Base-by-base conservation (phyloP, 2,888 invertebrate species). In the Zele albiditarsus region DNA sequence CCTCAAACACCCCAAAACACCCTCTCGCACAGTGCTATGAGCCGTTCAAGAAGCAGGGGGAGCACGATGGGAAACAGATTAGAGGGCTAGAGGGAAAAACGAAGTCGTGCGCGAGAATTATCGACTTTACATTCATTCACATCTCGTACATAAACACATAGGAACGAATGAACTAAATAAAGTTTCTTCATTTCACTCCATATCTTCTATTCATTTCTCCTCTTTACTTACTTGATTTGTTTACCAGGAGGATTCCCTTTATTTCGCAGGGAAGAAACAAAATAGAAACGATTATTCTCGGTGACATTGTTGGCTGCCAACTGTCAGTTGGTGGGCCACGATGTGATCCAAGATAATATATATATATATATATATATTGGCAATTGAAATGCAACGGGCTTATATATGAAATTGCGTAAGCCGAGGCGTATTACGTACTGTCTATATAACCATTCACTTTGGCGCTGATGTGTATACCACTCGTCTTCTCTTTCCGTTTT, bases 41-140 rank as follows among this genome's bases (percentile, higher is more conserved):
- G 53, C 20, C 53, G 53, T 53, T 20, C 23, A 23, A n/a, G 23
- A 23, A 23, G 8, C 84, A 82, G 83, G 84, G 81, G 82, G 80
- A n/a, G 28, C 12, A 53, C 23, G 57, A 79, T 75, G 81, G 69
- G 74, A 80, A 57, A 57, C 25, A 25, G 12, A 25, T 20, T 20
- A 20, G 28, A 25, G 20, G 10, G 14, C 8, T 14, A 60, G 31
- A 33, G 60, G 33, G 14, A 16, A 16, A 38, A 12, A 57, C 38
- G 80, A 80, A 85, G 80, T 82, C 83, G 82, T 83, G 85, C 84
- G 81, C 82, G 80, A 81, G 81, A 82, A 81, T 81, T 81, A 83
- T 82, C 78, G 79, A 73, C 78, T 53, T 53, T 53, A 53, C 20
- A 53, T 8, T 6, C 20, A 53, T 20, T n/a, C 53, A 23, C 46